Evolutionary conservation across 2,888 invertebrate species (phyloP).

Genomic region (Chymomyza fuscimana): DNA sequence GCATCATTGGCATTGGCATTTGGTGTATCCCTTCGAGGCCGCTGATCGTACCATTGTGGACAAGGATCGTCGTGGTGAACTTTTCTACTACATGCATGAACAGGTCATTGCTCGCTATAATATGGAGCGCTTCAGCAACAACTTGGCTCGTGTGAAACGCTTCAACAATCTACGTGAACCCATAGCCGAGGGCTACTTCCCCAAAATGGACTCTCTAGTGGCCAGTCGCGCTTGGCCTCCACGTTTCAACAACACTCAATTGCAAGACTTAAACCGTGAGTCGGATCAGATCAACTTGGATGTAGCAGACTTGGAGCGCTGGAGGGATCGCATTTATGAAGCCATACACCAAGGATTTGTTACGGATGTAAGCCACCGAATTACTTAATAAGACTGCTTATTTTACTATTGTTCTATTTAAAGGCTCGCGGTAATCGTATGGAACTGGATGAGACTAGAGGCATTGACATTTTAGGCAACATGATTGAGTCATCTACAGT

Average conservation of each 20-base stretch:
- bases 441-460: constrained; percentile 84
- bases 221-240: constrained; percentile 89
- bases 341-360: constrained; percentile 85
- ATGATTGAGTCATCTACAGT: constrained; percentile 87
- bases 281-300: constrained; percentile 85
- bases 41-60: constrained; percentile 81
- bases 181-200: constrained; percentile 90
- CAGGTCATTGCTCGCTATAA: constrained; percentile 85
- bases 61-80: constrained; percentile 88
- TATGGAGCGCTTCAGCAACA: constrained; percentile 87
- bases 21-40: constrained; percentile 88
- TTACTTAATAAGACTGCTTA: neutral
- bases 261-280: constrained; percentile 85
- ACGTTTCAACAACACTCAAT: constrained; percentile 82
- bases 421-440: constrained; percentile 83
- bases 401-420: neutral
- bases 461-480: constrained; percentile 90
- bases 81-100: constrained; percentile 90
- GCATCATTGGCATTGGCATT: constrained; percentile 83
- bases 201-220: constrained; percentile 89
- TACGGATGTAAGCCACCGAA: constrained; percentile 80
- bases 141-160: constrained; percentile 83
- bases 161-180: constrained; percentile 85
- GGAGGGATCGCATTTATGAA: constrained; percentile 87
- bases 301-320: constrained; percentile 86